Conservation (phyloP, 2,797 vertebrate species). For the Malacoctenus gilli region DNA sequence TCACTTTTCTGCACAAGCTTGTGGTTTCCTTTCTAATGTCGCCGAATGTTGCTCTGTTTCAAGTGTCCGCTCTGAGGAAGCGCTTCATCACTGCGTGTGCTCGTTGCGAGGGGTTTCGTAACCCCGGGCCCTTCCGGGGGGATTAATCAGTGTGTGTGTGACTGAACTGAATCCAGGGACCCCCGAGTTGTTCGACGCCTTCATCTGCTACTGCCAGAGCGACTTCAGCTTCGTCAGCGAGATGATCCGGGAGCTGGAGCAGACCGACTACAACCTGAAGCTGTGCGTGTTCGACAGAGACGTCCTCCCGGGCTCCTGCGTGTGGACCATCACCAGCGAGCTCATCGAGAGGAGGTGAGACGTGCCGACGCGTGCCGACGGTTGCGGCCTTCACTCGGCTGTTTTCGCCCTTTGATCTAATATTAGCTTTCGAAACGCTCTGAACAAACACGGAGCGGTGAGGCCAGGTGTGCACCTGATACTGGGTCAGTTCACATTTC, state of each 20-base stretch:
- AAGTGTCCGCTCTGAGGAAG: too few relatives aligned
- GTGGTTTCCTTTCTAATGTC: slow-evolving; percentile 8
- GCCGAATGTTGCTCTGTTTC: too few relatives aligned
- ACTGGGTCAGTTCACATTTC: too few relatives aligned
- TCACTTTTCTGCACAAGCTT: not conserved
- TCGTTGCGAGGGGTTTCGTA: not conserved
- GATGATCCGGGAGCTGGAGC: slow-evolving; percentile 95
- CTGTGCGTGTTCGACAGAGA: slow-evolving; percentile 96
- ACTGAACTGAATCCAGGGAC: slow-evolving; percentile 63
- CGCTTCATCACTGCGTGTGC: not conserved
- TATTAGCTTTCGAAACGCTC: too few relatives aligned
- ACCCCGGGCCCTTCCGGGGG: too few relatives aligned
- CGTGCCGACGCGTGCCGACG: not conserved
- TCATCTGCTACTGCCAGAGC: slow-evolving; percentile 95
- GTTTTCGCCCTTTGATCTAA: not conserved
- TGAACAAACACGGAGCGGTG: too few relatives aligned
- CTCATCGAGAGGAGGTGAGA: slow-evolving; percentile 93
- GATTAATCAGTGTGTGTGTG: not conserved
- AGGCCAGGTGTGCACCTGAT: too few relatives aligned
- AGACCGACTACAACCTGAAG: slow-evolving; percentile 87
- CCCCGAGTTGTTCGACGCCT: slow-evolving; percentile 94
- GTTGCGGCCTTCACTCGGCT: not conserved
- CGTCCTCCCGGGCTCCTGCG: slow-evolving; percentile 92
- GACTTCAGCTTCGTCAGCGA: slow-evolving; percentile 93
- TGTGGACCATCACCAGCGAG: slow-evolving; percentile 96